Evolutionary conservation across 2,888 invertebrate genomes (phyloP), one percentile per base, ranked within the genome.

Genomic region (Stenichneumon culpator): DNA sequence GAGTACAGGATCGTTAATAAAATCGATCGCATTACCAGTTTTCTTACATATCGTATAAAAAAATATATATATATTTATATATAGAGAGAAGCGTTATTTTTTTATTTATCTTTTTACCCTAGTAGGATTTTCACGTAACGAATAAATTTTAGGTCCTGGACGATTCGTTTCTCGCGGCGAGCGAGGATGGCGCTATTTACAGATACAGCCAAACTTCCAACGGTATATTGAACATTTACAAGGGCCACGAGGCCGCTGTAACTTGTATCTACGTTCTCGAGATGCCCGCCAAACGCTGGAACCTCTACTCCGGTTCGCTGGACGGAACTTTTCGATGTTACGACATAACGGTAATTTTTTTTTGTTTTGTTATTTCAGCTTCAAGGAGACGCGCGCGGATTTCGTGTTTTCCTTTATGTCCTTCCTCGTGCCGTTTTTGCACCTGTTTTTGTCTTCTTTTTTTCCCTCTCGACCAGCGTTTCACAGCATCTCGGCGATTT

Each of bases 141-240:
- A 75, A 69, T 54, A n/a, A 77, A 87, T 94, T 95, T 81, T 94
- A 96, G 96, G 95, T 95, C 85, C 94, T 96, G 86, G 95, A 95
- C 63, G 94, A 95, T 87, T 95, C 95, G 77, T 95, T 96, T 92
- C 91, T 96, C 87, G 96, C 96, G 0, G 96, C 96, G 0, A 96
- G 96, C 80, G 95, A 96, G 82, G 95, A 96, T 87, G 96, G 96
- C 77, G 95, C 95, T 87, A 95, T 96, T 68, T 96, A 96, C 91
- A 95, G 95, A 91, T 96, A 95, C 91, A 95, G 94, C 88, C 93
- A 95, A 7, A 87, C 90, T 5, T 95, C 95, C 22, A 95, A 95
- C 3, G 94, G 95, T 80, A 93, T 96, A 60, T 89, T 95, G 67
- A 94, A 95, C 85, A 95, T 95, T n/a, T 93, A 96, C 75, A 93